Conservation (phyloP, 2,797 vertebrate species). For the Nothura maculosa region DNA sequence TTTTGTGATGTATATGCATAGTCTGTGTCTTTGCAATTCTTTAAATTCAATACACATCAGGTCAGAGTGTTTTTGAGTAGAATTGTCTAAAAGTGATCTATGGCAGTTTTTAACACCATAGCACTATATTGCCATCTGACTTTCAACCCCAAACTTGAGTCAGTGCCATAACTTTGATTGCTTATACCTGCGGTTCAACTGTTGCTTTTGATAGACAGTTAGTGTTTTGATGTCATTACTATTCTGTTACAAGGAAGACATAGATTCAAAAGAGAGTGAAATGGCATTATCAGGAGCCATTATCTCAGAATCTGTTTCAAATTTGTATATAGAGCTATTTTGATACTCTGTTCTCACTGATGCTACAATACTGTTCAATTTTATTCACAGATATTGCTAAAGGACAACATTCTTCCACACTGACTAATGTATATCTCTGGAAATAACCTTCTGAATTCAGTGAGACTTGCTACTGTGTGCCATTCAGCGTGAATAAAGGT, state of each 20-base stretch:
- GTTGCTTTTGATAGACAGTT: conserved; percentile 3
- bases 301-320: conserved; percentile 2
- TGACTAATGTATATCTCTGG: conserved; percentile 39
- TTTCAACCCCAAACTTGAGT: background rate
- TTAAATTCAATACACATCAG: background rate
- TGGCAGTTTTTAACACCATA: background rate
- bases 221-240: background rate
- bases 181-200: background rate
- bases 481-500: conserved; percentile 30
- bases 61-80: background rate
- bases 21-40: background rate
- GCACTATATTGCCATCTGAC: background rate
- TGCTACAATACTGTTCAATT: background rate
- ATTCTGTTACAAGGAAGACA: background rate
- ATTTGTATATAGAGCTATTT: conserved; percentile 35
- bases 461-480: background rate
- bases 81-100: background rate
- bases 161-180: background rate
- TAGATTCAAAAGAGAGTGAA: background rate
- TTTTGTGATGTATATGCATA: background rate
- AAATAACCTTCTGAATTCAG: conserved; percentile 38
- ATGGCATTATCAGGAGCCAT: conserved; percentile 2
- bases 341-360: background rate
- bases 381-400: conserved; percentile 19
- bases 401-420: background rate